Evolutionary conservation across 2,113 vertebrate genomes (phyloP).

Genomic region (Butastur rufipennis): DNA sequence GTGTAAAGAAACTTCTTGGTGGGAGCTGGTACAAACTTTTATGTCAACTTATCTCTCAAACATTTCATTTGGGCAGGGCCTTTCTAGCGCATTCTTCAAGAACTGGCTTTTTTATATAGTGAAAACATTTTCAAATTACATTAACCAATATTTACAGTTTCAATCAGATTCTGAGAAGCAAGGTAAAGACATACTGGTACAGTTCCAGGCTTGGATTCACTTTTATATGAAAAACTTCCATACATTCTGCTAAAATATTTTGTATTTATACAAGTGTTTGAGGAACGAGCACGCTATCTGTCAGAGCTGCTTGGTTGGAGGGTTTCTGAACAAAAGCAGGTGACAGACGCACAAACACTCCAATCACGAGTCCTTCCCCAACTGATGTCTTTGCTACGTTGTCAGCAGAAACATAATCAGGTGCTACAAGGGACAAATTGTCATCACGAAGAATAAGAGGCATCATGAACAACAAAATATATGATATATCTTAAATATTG

Average conservation of each 20-base stretch:
- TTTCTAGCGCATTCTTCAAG: neutral
- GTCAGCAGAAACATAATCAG: neutral
- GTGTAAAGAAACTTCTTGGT: conserved; percentile 29
- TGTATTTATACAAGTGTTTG: neutral
- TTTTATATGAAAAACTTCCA: neutral
- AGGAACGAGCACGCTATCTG: neutral
- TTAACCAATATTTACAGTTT: neutral
- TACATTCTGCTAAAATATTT: neutral
- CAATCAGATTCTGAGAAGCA: neutral
- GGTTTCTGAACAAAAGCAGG: neutral
- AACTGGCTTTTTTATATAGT: neutral
- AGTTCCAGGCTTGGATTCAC: neutral
- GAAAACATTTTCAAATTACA: neutral
- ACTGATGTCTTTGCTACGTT: neutral
- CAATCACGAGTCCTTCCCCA: neutral
- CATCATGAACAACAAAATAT: neutral
- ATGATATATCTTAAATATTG: neutral
- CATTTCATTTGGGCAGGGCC: neutral
- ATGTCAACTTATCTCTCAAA: neutral
- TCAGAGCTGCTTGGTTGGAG: neutral
- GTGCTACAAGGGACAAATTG: neutral
- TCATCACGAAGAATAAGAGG: neutral
- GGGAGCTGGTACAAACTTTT: conserved; percentile 16
- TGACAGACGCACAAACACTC: neutral
- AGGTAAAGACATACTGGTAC: neutral